Conservation (phyloP, 2,888 invertebrate species). For the Drosophila paramelanica region DNA sequence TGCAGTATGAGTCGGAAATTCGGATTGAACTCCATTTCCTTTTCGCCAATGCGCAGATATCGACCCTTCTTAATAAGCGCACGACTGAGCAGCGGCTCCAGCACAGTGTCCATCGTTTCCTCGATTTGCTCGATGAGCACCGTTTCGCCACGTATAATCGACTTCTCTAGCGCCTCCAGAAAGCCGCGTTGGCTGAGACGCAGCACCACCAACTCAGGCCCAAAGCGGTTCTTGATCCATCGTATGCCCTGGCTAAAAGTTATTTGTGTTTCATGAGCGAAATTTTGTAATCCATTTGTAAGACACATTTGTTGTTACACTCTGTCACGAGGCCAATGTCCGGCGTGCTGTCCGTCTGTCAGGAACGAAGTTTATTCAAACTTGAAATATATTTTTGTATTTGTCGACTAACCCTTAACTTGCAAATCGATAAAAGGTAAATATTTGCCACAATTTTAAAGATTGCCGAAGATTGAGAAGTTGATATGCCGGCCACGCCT, state of each 20-base stretch:
- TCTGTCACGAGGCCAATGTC: too few species aligned
- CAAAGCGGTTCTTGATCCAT: conserved; percentile 96
- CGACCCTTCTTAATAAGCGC: conserved; percentile 95
- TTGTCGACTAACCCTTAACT: too few species aligned
- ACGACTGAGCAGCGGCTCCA: conserved; percentile 95
- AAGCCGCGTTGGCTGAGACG: conserved; percentile 93
- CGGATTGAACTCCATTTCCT: conserved; percentile 95
- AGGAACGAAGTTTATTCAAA: too few species aligned
- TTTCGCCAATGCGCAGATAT: conserved; percentile 93
- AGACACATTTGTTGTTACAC: too few species aligned
- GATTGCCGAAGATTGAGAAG: too few species aligned
- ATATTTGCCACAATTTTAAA: too few species aligned
- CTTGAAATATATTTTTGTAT: too few species aligned
- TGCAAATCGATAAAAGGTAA: too few species aligned
- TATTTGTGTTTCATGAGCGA: neutral
- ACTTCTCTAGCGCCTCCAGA: conserved; percentile 92
- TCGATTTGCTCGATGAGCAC: conserved; percentile 96
- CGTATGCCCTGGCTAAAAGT: conserved; percentile 91
- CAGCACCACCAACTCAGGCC: conserved; percentile 89
- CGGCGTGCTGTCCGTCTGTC: too few species aligned
- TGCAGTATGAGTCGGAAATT: conserved; percentile 94
- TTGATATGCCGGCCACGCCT: too few species aligned
- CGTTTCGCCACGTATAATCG: conserved; percentile 90
- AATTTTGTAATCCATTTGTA: too few species aligned
- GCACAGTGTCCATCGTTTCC: conserved; percentile 95